Evolutionary conservation across 92 coral and sea anemone genomes (phyloP).

Genomic region (Anthopleura xanthogrammica): DNA sequence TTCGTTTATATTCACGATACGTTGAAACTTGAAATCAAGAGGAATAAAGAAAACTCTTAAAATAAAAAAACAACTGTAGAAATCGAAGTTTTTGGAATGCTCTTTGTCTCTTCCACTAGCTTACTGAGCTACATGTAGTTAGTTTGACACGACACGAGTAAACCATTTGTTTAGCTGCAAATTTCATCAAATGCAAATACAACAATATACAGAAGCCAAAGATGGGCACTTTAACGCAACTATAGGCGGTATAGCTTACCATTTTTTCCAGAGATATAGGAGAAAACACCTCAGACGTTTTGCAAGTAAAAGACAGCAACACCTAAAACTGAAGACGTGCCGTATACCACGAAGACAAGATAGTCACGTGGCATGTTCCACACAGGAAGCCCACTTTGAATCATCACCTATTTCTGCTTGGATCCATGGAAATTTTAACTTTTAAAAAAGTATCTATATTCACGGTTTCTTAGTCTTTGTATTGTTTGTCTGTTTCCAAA

Average conservation of each 20-base stretch:
- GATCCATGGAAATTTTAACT: no score
- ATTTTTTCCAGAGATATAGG: background rate
- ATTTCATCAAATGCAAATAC: background rate
- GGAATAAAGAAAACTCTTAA: background rate
- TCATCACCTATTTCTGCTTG: background rate
- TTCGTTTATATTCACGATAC: no score
- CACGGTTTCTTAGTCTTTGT: no score
- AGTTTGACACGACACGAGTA: background rate
- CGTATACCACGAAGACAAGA: constrained; percentile 15
- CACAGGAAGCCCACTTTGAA: constrained; percentile 22
- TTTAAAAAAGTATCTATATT: no score
- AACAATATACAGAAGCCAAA: background rate
- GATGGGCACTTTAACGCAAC: background rate
- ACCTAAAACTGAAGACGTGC: constrained; percentile 21
- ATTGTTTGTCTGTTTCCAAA: no score
- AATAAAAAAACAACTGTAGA: background rate
- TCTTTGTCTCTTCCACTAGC: background rate
- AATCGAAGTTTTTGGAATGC: background rate
- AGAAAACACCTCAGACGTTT: background rate
- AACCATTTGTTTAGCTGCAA: background rate
- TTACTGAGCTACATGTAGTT: no score
- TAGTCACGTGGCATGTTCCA: constrained; percentile 26
- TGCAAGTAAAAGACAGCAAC: background rate
- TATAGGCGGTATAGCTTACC: background rate
- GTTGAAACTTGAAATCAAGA: background rate